Evolutionary conservation across 1,140 invertebrate species (phyloP).

Genomic region (Nomia melanderi): DNA sequence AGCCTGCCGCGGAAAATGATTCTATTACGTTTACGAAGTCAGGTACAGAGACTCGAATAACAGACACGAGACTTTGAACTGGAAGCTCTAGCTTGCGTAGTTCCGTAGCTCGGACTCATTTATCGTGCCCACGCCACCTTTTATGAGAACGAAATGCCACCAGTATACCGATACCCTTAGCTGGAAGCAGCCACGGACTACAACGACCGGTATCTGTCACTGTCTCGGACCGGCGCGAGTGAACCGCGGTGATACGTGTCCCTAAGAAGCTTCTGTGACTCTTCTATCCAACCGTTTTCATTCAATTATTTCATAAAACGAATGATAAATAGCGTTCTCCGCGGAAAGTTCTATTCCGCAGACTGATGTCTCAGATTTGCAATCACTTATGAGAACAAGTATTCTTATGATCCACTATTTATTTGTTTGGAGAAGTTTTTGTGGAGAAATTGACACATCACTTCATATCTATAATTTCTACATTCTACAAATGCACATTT

Average conservation of each 20-base stretch:
- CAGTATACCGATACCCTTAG: constrained; percentile 63
- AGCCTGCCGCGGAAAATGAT: constrained; percentile 26
- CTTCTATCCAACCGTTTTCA: neutral
- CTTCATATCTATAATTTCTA: no score
- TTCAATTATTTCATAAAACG: neutral
- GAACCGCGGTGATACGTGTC: constrained; percentile 42
- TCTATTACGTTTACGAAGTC: constrained; percentile 42
- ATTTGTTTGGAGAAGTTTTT: no score
- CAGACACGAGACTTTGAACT: constrained; percentile 25
- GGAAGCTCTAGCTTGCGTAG: constrained; percentile 52
- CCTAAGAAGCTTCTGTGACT: constrained; percentile 34
- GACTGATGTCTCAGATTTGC: no score
- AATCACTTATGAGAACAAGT: no score
- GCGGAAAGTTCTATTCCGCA: neutral
- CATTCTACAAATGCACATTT: no score
- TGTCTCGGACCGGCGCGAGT: constrained; percentile 52
- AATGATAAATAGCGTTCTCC: neutral
- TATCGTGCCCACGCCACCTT: constrained; percentile 56
- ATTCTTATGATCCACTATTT: no score
- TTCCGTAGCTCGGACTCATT: constrained; percentile 65
- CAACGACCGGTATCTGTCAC: constrained; percentile 69
- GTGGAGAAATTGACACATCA: no score
- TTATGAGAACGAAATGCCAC: constrained; percentile 66
- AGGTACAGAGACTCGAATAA: constrained; percentile 24
- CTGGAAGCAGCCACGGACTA: constrained; percentile 49